A percentile compares a stretch with the other conserved stretches of the same genome.
Conservation (phyloP, 2,113 vertebrate species). For the Tyto alba region DNA sequence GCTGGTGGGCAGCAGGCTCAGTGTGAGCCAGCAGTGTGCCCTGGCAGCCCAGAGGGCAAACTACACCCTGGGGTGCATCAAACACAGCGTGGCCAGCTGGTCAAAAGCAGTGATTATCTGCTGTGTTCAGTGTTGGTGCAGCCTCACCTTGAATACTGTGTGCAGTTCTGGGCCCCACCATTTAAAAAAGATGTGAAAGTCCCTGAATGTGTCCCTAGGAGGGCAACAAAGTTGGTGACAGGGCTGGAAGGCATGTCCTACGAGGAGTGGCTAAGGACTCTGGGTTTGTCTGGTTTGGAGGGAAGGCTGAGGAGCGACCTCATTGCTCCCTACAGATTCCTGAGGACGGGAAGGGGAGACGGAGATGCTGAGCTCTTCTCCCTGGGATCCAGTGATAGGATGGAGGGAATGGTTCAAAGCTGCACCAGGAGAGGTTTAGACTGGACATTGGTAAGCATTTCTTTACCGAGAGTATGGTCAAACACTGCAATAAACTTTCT, state of each 20-base stretch:
- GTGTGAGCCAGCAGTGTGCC: background rate
- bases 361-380: background rate
- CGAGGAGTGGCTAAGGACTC: background rate
- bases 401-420: background rate
- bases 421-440: fast-evolving
- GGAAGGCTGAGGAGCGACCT: too few relatives aligned
- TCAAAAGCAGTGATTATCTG: background rate
- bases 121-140: too few relatives aligned
- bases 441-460: background rate
- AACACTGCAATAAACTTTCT: background rate
- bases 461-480: fast-evolving
- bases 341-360: background rate
- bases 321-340: too few relatives aligned
- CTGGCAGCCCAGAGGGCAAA: background rate
- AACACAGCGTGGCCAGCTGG: background rate
- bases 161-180: background rate
- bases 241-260: too few relatives aligned
- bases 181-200: background rate
- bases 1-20: background rate
- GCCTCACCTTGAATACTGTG: too few relatives aligned
- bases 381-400: background rate
- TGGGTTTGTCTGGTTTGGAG: too few relatives aligned
- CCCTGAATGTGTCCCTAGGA: background rate
- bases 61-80: background rate
- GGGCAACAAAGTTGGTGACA: background rate